These are phyloP conservation scores for Anthopleura sola DNA, from an alignment of 64 coral and sea anemone species.

Conservation along the genomic window DNA sequence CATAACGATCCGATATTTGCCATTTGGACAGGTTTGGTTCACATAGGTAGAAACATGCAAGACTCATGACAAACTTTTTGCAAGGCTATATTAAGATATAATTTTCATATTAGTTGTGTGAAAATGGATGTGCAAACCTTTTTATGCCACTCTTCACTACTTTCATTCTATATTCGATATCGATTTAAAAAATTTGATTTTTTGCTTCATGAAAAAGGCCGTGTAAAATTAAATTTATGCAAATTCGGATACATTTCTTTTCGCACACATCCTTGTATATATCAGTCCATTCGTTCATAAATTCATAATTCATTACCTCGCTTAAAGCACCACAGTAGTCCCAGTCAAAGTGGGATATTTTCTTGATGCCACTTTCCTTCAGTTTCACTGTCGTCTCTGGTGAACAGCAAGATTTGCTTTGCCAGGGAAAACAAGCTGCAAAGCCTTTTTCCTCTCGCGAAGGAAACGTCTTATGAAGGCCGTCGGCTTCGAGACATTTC, in stretches of 20 bases:
- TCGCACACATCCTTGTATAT: neutral
- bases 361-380: neutral
- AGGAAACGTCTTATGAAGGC: conserved; percentile 45
- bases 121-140: neutral
- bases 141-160: too few species aligned
- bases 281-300: too few species aligned
- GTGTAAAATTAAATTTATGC: neutral
- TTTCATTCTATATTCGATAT: too few species aligned
- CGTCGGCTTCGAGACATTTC: conserved; percentile 34
- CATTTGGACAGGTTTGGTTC: conserved; percentile 70
- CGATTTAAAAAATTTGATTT: too few species aligned
- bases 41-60: conserved; percentile 77
- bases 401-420: conserved; percentile 67
- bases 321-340: conserved; percentile 47
- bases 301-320: conserved; percentile 16
- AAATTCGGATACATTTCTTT: neutral
- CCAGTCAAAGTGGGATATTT: conserved; percentile 62
- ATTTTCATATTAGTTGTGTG: too few species aligned
- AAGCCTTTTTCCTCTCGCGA: conserved; percentile 43
- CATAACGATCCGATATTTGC: neutral
- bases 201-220: too few species aligned
- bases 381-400: conserved; percentile 52
- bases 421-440: conserved; percentile 61
- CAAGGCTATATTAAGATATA: too few species aligned
- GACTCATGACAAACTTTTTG: too few species aligned